Evolutionary conservation across 2,113 vertebrate genomes (phyloP).

Genomic region (Pungitius pungitius): DNA sequence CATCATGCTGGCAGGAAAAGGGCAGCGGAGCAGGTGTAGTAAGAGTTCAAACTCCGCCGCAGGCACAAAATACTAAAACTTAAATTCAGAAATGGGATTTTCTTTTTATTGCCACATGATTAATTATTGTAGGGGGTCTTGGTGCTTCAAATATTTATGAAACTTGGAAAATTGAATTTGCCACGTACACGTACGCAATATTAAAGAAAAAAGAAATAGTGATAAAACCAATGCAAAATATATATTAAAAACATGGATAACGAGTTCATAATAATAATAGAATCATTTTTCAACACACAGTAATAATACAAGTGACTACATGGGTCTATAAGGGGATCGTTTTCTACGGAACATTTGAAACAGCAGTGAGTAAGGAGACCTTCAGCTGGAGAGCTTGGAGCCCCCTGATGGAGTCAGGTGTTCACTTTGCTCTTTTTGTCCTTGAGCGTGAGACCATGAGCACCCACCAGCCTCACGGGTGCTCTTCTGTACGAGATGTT

Average conservation of each 20-base stretch:
- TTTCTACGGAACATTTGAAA: neutral
- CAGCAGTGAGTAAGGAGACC: slow-evolving; percentile 11
- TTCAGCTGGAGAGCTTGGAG: slow-evolving; percentile 15
- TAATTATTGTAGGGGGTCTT: slow-evolving; percentile 11
- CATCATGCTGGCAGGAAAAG: slow-evolving; percentile 52
- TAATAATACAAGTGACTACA: too few relatives aligned
- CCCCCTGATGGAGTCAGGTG: neutral
- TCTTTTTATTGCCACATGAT: slow-evolving; percentile 24
- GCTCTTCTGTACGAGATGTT: slow-evolving; percentile 22
- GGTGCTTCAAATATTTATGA: slow-evolving; percentile 8
- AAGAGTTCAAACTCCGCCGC: slow-evolving; percentile 29
- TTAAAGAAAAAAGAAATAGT: neutral
- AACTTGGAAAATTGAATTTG: neutral
- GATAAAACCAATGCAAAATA: neutral
- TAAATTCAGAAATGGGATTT: slow-evolving; percentile 24
- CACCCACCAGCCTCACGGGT: neutral
- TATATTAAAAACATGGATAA: too few relatives aligned
- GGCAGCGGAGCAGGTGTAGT: slow-evolving; percentile 43
- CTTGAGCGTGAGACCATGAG: slow-evolving; percentile 34
- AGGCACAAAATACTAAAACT: slow-evolving; percentile 31
- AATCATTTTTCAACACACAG: too few relatives aligned
- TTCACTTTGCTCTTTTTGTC: slow-evolving; percentile 29
- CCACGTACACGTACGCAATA: neutral
- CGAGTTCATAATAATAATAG: too few relatives aligned
- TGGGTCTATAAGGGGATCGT: too few relatives aligned